These are phyloP conservation scores for Callinectes sapidus DNA, from an alignment of 2,888 invertebrate species.

Conservation along the genomic window DNA sequence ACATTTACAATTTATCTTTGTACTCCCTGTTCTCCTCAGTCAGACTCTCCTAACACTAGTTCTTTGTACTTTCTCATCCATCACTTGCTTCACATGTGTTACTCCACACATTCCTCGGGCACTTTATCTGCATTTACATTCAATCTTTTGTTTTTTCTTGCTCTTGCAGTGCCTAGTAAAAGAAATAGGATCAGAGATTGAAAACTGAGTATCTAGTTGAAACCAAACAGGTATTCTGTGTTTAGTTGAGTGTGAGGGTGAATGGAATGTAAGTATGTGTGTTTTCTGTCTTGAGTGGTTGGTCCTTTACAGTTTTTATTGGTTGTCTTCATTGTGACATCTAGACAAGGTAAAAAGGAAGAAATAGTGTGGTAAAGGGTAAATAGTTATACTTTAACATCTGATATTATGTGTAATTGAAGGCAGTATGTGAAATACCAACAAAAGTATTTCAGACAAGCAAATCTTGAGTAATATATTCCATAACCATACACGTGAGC, in stretches of 20 bases:
- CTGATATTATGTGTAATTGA: neutral
- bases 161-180: neutral
- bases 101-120: too few relatives aligned
- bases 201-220: neutral
- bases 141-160: too few relatives aligned
- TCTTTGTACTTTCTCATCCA: too few relatives aligned
- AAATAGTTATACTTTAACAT: neutral
- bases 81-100: too few relatives aligned
- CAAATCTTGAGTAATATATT: neutral
- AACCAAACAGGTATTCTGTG: neutral
- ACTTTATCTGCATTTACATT: too few relatives aligned
- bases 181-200: neutral
- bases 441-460: constrained; percentile 1
- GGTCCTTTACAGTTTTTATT: neutral
- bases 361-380: neutral
- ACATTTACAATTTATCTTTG: too few relatives aligned
- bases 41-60: too few relatives aligned
- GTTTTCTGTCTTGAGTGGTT: neutral
- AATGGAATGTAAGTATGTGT: constrained; percentile 10
- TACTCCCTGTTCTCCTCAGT: too few relatives aligned
- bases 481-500: neutral
- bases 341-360: neutral
- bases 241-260: neutral
- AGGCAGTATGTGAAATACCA: neutral
- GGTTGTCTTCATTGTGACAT: neutral